Base-by-base conservation (phyloP, 2,888 invertebrate species). In the Cybosia mesomella region DNA sequence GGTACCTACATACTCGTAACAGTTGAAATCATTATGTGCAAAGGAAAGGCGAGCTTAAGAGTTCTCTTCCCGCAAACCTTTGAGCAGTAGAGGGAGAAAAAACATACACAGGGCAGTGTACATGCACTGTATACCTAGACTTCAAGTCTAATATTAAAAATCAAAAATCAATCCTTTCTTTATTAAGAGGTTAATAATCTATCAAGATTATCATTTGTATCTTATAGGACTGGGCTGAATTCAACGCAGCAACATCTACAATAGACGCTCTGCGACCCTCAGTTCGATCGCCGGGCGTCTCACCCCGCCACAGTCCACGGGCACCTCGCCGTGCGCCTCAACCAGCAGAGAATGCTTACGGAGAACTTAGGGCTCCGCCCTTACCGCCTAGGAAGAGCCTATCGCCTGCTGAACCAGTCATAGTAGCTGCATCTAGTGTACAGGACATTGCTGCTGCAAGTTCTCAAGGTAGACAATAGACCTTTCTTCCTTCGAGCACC, bases 181-280 rank as follows among this genome's bases (percentile, higher is more conserved):
- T 28, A 4, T 28, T 28, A 28, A 28, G 5, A 28, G 28, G 5
- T 34, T 58, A 13, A 32, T 7, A 21, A 10, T 32, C 28, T 55
- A 55, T 9, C 55, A 55, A 55, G 22, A 18, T 18, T 21, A 55
- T 22, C 24, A 0, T 24, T 22, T 55, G 5, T 24, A 55, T 5
- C 28, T 69, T 61, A 4, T 85, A 96, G 96, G 96, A 96, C 74
- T 96, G 96, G 91, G 92, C 93, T 18, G 96, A 96, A 72, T 96
- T 96, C 91, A 96, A 96, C 89, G 96, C 96, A 18, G 96, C 96
- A 0, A 96, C 96, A 2, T 96, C 96, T 3, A 96, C 96, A 0
- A 95, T 96, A 71, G 96, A 95, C 77, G 96, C 95, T 3, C 89
- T 96, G 0, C 89, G 94, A 0, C 94, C 94, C 0, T 87, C 89